Evolutionary conservation across 2,113 vertebrate genomes (phyloP).

Genomic region (Lonchura striata): DNA sequence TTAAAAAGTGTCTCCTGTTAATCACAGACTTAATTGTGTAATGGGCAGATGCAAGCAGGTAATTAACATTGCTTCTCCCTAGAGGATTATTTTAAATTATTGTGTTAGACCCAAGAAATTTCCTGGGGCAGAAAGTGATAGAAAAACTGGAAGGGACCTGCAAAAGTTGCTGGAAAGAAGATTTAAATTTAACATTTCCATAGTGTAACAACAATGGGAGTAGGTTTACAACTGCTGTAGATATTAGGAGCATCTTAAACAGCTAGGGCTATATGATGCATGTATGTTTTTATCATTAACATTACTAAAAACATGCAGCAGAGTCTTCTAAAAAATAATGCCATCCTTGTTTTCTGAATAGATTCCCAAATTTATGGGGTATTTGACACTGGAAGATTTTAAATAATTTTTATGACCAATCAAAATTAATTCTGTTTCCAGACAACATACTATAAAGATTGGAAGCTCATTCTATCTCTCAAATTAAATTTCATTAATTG

Average conservation of each 20-base stretch:
- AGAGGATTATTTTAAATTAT: not conserved
- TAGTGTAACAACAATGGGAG: not conserved
- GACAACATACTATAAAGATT: not conserved
- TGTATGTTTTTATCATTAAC: not conserved
- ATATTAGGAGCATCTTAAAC: not conserved
- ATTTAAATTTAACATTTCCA: not conserved
- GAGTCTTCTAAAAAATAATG: not conserved
- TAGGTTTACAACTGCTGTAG: not conserved
- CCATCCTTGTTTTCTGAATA: not conserved
- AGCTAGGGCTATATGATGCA: not conserved
- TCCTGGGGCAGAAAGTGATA: not conserved
- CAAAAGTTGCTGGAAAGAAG: not conserved
- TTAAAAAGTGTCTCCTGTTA: not conserved
- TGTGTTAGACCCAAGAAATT: not conserved
- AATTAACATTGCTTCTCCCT: not conserved
- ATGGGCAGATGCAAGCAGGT: not conserved
- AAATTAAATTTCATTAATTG: conserved; percentile 38
- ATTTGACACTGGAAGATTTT: not conserved
- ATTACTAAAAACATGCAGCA: not conserved
- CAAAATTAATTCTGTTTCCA: not conserved
- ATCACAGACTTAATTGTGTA: not conserved
- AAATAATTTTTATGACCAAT: not conserved
- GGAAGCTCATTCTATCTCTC: not conserved
- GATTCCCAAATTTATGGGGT: not conserved
- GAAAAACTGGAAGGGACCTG: not conserved